Conservation (phyloP, 1,140 invertebrate species). For the Gonatopus flavifemur region DNA sequence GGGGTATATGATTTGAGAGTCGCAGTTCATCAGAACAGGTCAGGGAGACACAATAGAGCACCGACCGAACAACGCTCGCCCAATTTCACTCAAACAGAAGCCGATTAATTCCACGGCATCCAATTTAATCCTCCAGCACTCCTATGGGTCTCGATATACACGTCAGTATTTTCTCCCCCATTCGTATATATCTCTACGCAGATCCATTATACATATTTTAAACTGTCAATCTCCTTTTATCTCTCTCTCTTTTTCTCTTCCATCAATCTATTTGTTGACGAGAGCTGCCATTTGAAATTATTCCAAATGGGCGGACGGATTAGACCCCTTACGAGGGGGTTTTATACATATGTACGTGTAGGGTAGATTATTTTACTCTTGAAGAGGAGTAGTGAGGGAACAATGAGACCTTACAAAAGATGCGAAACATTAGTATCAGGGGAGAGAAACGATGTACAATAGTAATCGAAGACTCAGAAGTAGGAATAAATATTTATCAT, state of each 20-base stretch:
- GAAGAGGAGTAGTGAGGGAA: conserved; percentile 18
- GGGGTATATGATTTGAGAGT: conserved; percentile 20
- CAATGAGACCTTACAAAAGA: too few species aligned
- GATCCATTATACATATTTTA: conserved; percentile 59
- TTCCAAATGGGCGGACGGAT: conserved; percentile 40
- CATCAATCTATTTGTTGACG: too few species aligned
- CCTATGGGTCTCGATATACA: neutral
- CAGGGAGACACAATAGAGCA: conserved; percentile 38
- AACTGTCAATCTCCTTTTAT: conserved; percentile 57
- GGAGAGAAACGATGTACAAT: too few species aligned
- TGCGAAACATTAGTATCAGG: too few species aligned
- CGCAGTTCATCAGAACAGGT: conserved; percentile 9
- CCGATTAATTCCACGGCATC: conserved; percentile 59
- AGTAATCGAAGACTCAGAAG: too few species aligned
- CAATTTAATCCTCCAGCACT: conserved; percentile 53
- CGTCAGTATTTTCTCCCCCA: neutral
- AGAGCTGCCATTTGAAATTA: conserved; percentile 32
- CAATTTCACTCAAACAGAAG: conserved; percentile 61
- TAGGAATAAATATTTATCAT: too few species aligned
- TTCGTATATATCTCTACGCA: conserved; percentile 9
- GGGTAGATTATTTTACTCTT: conserved; percentile 27
- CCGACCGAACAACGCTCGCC: conserved; percentile 53
- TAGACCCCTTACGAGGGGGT: conserved; percentile 22
- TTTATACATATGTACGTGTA: conserved; percentile 23
- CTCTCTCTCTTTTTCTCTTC: too few species aligned